A percentile compares a stretch with the other conserved stretches of the same genome.
phyloP scores from a whole-genome alignment of 2,113 vertebrate genomes.

The Chlorocebus sabaeus region DNA sequence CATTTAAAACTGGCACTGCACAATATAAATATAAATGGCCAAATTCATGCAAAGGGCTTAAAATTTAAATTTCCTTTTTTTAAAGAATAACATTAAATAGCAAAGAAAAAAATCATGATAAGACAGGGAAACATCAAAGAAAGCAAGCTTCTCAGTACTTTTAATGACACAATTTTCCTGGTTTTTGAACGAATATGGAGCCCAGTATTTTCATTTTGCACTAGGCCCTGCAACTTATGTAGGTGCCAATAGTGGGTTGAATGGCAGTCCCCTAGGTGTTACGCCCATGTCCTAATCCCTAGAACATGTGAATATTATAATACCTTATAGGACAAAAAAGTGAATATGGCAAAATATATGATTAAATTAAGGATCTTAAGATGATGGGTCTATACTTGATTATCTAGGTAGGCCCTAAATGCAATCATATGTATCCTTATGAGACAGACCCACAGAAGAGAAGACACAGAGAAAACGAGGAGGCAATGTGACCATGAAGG shows the following conservation, averaged over 20 bases:
- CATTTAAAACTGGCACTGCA: conserved; percentile 14
- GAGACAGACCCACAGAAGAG: neutral
- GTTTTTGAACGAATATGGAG: neutral
- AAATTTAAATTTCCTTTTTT: neutral
- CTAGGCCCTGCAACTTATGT: neutral
- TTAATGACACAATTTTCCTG: neutral
- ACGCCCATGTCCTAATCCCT: neutral
- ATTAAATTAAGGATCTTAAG: neutral
- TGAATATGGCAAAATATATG: neutral
- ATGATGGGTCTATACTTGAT: neutral
- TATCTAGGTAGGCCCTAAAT: neutral
- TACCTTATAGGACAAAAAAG: neutral
- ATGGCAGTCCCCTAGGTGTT: neutral
- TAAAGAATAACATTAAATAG: neutral
- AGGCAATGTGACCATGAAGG: neutral
- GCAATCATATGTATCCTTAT: neutral
- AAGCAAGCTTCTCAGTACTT: neutral
- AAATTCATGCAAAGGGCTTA: neutral
- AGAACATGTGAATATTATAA: neutral
- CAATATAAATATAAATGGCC: neutral
- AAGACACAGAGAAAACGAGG: neutral
- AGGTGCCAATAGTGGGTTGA: neutral
- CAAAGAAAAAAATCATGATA: neutral
- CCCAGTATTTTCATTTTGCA: neutral
- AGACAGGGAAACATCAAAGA: neutral